These are phyloP conservation scores for Euphydryas editha DNA, from an alignment of 2,888 invertebrate genomes.

Conservation along the genomic window DNA sequence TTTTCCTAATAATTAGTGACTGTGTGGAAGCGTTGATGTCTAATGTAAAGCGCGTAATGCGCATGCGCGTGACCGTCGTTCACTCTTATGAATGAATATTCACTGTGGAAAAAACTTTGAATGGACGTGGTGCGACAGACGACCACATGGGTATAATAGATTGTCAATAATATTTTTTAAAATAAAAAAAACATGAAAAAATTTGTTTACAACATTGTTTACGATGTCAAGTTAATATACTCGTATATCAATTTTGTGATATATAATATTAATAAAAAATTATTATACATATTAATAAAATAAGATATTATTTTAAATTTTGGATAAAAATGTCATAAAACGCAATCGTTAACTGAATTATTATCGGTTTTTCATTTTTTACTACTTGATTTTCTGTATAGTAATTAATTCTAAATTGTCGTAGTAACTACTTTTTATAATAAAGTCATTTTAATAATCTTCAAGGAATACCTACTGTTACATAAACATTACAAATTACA, in stretches of 20 bases:
- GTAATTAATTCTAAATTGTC: not conserved
- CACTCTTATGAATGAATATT: slow-evolving; percentile 53
- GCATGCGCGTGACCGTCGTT: slow-evolving; percentile 50
- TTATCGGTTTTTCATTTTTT: no score
- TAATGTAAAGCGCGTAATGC: slow-evolving; percentile 54
- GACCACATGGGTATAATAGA: slow-evolving; percentile 9
- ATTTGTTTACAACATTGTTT: no score
- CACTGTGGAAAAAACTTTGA: slow-evolving; percentile 48
- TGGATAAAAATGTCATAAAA: no score
- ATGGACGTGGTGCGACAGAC: slow-evolving; percentile 30
- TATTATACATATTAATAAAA: no score
- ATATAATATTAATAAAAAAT: no score
- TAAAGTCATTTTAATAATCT: not conserved
- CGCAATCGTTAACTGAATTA: no score
- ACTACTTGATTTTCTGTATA: no score
- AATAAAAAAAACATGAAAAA: no score
- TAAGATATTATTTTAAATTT: no score
- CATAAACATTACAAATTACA: no score
- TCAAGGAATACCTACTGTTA: not conserved
- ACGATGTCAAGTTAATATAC: no score
- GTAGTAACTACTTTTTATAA: not conserved
- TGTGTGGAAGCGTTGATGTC: slow-evolving; percentile 58
- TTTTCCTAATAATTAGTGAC: slow-evolving; percentile 42
- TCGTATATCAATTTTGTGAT: no score
- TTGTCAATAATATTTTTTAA: not conserved